Conservation (phyloP, 2,888 invertebrate genomes). For the Achlya flavicornis region DNA sequence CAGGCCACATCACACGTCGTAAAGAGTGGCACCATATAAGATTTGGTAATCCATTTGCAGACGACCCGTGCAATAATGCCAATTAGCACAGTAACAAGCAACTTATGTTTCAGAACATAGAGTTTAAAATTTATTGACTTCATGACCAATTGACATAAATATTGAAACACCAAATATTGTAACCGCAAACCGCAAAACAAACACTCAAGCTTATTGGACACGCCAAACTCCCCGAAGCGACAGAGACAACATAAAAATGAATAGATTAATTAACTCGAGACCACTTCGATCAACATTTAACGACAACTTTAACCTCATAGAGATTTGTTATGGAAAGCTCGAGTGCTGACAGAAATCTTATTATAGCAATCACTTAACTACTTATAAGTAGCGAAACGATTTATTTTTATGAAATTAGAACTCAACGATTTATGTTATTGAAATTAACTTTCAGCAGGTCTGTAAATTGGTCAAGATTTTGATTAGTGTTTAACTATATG, state of each 20-base stretch:
- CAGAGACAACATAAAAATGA: conserved; percentile 35
- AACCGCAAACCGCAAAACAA: conserved; percentile 38
- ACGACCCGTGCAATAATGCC: conserved; percentile 12
- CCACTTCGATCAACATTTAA: conserved; percentile 41
- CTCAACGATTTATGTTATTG: background rate
- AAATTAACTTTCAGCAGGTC: background rate
- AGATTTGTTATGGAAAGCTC: background rate
- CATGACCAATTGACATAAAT: conserved; percentile 19
- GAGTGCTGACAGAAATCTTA: conserved; percentile 4
- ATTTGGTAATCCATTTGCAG: conserved; percentile 23
- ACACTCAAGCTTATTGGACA: conserved; percentile 40
- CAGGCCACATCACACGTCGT: conserved; percentile 45
- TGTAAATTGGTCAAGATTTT: too few relatives aligned
- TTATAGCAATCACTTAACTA: conserved; percentile 2
- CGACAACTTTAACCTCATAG: conserved; percentile 23
- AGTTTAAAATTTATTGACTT: background rate
- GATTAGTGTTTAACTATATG: too few relatives aligned
- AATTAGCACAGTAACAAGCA: background rate
- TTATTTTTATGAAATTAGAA: background rate
- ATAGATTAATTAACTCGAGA: conserved; percentile 52
- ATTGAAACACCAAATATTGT: conserved; percentile 19
- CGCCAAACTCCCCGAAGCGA: conserved; percentile 35
- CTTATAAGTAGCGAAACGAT: background rate
- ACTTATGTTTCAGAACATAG: background rate
- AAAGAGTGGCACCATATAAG: conserved; percentile 33